Conservation (phyloP, 2,888 invertebrate species). For the Idaea aversata region DNA sequence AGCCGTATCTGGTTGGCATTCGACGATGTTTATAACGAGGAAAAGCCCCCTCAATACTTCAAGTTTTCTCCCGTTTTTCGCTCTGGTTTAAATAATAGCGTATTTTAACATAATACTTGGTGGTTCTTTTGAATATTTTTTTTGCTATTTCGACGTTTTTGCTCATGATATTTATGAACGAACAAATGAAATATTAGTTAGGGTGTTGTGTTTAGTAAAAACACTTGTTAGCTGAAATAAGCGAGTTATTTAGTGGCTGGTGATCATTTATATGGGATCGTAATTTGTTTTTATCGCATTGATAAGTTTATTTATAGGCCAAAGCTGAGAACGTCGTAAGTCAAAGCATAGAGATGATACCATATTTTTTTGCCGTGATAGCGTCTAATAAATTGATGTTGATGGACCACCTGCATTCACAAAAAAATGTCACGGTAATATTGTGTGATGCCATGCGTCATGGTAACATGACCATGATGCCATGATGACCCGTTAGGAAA, state of each 20-base stretch:
- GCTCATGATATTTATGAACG: slow-evolving; percentile 1
- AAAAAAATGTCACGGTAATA: no score
- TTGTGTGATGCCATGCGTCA: no score
- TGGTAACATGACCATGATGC: no score
- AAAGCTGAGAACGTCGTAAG: not conserved
- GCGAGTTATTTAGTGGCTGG: not conserved
- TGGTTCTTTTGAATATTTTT: not conserved
- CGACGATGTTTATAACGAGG: not conserved
- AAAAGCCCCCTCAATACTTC: not conserved
- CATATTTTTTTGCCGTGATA: no score
- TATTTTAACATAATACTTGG: not conserved
- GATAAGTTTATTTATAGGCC: not conserved
- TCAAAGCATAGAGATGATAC: not conserved
- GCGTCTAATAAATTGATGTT: no score
- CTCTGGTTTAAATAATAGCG: slow-evolving; percentile 1
- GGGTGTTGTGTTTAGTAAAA: not conserved
- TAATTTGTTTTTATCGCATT: not conserved
- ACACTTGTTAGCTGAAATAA: not conserved
- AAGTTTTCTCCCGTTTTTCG: not conserved
- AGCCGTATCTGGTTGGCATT: no score
- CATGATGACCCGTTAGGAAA: no score
- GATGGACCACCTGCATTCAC: no score
- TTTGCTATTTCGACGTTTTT: slow-evolving; percentile 2
- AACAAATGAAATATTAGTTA: not conserved
- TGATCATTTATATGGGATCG: not conserved